These are phyloP conservation scores for Phytoseiulus persimilis DNA, from an alignment of 2,888 invertebrate species.

Conservation along the genomic window DNA sequence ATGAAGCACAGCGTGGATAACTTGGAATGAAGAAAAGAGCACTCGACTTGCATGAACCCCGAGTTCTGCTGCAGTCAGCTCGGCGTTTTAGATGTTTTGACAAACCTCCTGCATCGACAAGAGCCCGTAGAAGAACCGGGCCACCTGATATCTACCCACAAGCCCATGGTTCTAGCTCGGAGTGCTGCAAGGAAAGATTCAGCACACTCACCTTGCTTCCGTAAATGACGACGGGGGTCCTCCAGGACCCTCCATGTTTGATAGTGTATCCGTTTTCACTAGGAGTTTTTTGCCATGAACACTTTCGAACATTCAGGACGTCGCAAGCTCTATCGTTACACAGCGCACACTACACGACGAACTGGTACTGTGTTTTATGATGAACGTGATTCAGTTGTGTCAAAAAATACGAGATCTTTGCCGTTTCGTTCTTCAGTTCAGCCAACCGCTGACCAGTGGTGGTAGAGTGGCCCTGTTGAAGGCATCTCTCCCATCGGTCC, in stretches of 20 bases:
- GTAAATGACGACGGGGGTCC: not conserved
- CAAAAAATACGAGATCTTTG: not conserved
- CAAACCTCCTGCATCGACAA: not conserved
- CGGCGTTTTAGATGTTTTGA: not conserved
- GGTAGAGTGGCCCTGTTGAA: not conserved
- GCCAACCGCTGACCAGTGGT: not conserved
- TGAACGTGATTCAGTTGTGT: not conserved
- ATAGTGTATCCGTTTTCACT: not conserved
- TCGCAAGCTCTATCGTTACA: not conserved
- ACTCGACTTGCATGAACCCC: too few relatives aligned
- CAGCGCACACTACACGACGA: not conserved
- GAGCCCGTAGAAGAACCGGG: not conserved
- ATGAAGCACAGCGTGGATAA: not conserved
- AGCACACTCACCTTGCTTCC: not conserved
- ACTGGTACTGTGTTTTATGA: not conserved
- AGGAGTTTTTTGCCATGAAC: not conserved
- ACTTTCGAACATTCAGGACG: not conserved
- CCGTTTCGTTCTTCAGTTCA: not conserved
- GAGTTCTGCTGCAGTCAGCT: not conserved
- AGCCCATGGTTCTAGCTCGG: not conserved
- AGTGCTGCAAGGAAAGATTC: too few relatives aligned
- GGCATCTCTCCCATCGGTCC: not conserved
- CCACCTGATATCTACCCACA: not conserved
- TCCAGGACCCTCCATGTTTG: not conserved
- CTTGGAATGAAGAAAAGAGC: not conserved